Conservation (phyloP, 1,140 invertebrate genomes). For the Temnothorax curvispinosus region DNA sequence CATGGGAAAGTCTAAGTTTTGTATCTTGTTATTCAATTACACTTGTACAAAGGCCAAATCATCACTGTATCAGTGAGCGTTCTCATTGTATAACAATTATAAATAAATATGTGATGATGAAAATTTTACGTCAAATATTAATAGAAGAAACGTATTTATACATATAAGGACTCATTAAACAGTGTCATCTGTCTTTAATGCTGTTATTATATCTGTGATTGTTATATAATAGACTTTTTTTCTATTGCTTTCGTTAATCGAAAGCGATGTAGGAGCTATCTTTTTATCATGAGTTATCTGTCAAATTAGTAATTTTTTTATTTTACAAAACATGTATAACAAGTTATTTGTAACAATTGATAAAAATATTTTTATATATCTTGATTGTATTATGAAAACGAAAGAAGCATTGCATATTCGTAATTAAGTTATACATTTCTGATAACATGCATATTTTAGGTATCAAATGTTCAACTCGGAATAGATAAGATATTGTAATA, state of each 20-base stretch:
- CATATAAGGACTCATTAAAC: constrained; percentile 7
- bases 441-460: constrained; percentile 8
- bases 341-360: constrained; percentile 58
- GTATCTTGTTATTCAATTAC: constrained; percentile 70
- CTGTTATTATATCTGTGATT: constrained; percentile 52
- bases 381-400: neutral
- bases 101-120: constrained; percentile 59
- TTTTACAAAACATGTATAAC: neutral
- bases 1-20: constrained; percentile 82
- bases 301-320: constrained; percentile 13
- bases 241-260: constrained; percentile 24
- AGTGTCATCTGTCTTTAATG: neutral
- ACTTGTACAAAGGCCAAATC: constrained; percentile 58
- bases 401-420: neutral
- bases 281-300: constrained; percentile 16
- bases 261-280: neutral
- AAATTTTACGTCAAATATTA: constrained; percentile 46
- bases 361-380: constrained; percentile 48
- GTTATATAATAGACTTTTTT: constrained; percentile 17
- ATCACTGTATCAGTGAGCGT: constrained; percentile 59
- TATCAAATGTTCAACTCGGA: neutral
- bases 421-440: constrained; percentile 42
- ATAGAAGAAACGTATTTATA: constrained; percentile 13
- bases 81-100: constrained; percentile 51
- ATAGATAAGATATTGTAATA: constrained; percentile 67